Evolutionary conservation across 2,113 vertebrate genomes (phyloP).

Genomic region (Lichenostomus cassidix): DNA sequence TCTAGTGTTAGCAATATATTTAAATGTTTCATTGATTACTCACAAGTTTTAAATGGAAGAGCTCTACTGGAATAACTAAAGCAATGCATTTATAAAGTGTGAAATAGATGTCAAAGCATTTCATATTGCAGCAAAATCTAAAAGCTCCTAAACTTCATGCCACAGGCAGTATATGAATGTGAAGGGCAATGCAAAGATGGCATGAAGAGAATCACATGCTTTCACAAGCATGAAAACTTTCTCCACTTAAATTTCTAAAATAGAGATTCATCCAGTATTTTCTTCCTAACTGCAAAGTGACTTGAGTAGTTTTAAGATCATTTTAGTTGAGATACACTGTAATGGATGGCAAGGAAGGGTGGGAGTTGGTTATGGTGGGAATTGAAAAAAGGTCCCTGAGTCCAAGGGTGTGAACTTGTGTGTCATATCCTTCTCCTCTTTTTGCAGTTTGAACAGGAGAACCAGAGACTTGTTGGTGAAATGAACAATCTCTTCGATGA

Average conservation of each 20-base stretch:
- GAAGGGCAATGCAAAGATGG: neutral
- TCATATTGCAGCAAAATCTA: neutral
- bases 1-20: neutral
- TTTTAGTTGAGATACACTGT: neutral
- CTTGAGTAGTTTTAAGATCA: neutral
- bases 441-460: slow-evolving; percentile 94
- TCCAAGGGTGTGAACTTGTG: neutral
- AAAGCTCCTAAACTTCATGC: neutral
- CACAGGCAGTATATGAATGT: neutral
- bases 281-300: neutral
- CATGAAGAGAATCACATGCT: neutral
- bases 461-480: slow-evolving; percentile 91
- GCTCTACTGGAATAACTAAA: neutral
- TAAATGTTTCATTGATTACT: neutral
- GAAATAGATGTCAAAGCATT: neutral
- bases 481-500: slow-evolving; percentile 96
- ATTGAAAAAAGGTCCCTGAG: neutral
- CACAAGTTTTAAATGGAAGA: neutral
- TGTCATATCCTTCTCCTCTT: neutral
- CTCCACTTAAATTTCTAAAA: neutral
- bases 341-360: neutral
- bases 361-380: neutral
- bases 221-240: neutral
- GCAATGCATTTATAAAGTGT: neutral
- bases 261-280: neutral